Conservation (phyloP, 2,888 invertebrate species). For the Sesamia inferens region DNA sequence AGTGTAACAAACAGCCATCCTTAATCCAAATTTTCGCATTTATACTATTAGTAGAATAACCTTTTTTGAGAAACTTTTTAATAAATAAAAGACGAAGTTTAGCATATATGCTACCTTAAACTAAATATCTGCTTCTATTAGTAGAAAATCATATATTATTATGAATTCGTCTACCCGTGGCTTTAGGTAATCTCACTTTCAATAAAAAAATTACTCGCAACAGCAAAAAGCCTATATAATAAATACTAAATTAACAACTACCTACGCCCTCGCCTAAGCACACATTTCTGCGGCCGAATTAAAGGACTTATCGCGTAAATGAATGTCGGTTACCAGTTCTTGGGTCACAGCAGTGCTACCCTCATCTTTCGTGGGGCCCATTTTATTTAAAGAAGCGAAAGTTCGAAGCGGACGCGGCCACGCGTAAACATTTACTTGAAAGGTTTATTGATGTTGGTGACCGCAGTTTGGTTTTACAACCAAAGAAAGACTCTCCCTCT, state of each 20-base stretch:
- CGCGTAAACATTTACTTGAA: conserved; percentile 86
- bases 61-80: neutral
- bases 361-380: conserved; percentile 74
- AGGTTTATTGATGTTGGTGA: conserved; percentile 87
- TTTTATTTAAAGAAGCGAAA: conserved; percentile 85
- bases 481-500: conserved; percentile 61
- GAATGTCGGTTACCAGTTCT: conserved; percentile 68
- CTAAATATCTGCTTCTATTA: neutral
- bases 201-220: neutral
- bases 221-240: neutral
- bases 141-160: neutral
- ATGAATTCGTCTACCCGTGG: neutral
- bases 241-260: conserved; percentile 29
- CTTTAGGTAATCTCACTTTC: neutral
- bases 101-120: neutral
- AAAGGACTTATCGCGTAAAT: conserved; percentile 52
- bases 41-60: too few relatives aligned
- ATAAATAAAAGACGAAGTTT: neutral
- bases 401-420: conserved; percentile 77
- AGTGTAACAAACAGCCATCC: too few relatives aligned
- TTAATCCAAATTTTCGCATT: too few relatives aligned
- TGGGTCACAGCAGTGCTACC: conserved; percentile 65
- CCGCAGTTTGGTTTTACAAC: conserved; percentile 80
- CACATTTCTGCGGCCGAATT: conserved; percentile 48
- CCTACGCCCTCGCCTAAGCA: conserved; percentile 25